phyloP scores from a whole-genome alignment of 2,797 vertebrate genomes.

The Platyrinchus mystaceus region DNA sequence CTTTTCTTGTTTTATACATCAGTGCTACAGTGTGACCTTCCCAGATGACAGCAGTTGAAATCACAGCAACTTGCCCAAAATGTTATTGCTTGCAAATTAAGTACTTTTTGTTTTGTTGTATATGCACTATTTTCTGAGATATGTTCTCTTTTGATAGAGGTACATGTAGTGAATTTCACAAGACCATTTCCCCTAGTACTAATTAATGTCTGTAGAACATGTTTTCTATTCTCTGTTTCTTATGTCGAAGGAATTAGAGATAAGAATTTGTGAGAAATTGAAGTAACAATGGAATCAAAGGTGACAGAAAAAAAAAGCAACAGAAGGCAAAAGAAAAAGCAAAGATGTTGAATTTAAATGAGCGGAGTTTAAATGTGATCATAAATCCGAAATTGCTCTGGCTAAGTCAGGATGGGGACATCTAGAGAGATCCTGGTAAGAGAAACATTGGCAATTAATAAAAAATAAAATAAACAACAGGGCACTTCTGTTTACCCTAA shows the following conservation, averaged over 20 bases:
- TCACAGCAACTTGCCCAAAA: background rate
- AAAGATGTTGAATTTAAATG: background rate
- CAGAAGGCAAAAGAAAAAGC: background rate
- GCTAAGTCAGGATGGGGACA: background rate
- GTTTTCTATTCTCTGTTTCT: background rate
- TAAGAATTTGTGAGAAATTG: background rate
- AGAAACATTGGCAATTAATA: background rate
- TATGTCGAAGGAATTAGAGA: background rate
- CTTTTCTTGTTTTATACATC: background rate
- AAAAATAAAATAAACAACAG: background rate
- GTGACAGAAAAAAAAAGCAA: background rate
- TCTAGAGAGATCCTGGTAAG: background rate
- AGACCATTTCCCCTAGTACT: background rate
- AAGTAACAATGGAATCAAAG: background rate
- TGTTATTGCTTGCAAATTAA: background rate
- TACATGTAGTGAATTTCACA: background rate
- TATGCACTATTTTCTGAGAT: background rate
- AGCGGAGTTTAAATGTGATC: background rate
- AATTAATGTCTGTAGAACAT: background rate
- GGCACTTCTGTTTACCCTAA: background rate
- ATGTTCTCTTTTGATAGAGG: background rate
- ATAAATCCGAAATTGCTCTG: background rate
- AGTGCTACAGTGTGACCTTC: background rate
- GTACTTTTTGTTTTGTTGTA: background rate
- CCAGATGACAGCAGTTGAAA: background rate